These are phyloP conservation scores for Tinea pellionella DNA, from an alignment of 2,888 invertebrate species.

Conservation along the genomic window DNA sequence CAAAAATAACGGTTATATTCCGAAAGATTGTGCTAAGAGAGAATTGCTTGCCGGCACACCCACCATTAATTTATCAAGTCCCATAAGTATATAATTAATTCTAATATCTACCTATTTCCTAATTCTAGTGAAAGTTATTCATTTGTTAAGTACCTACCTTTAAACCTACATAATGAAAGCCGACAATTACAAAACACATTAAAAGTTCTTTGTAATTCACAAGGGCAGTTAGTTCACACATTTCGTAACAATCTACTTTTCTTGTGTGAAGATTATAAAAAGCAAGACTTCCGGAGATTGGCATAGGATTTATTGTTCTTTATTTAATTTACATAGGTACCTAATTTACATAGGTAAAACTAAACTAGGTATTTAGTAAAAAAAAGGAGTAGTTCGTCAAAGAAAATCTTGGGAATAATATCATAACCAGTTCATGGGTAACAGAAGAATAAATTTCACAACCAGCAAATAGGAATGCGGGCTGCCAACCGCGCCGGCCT, in stretches of 20 bases:
- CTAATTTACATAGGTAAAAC: too few species aligned
- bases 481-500: slow-evolving; percentile 11
- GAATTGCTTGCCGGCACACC: neutral
- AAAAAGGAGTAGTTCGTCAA: too few species aligned
- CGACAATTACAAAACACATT: neutral
- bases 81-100: neutral
- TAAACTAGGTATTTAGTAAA: too few species aligned
- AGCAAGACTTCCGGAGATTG: neutral
- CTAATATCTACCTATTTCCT: neutral
- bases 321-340: neutral
- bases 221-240: slow-evolving; percentile 12
- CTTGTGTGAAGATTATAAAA: slow-evolving; percentile 1
- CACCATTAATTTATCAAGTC: neutral
- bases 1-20: neutral
- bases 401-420: neutral
- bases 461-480: slow-evolving; percentile 4
- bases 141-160: slow-evolving; percentile 6
- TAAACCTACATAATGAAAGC: slow-evolving; percentile 1
- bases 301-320: neutral
- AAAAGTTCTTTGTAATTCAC: slow-evolving; percentile 9
- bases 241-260: slow-evolving; percentile 9
- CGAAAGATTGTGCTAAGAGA: neutral
- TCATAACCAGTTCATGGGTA: neutral
- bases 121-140: slow-evolving; percentile 8
- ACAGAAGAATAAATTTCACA: slow-evolving; percentile 6